A percentile compares a stretch with the other conserved stretches of the same genome.
These are phyloP conservation scores for Oreotrochilus melanogaster DNA, from an alignment of 2,113 vertebrate genomes.

Conservation along the genomic window DNA sequence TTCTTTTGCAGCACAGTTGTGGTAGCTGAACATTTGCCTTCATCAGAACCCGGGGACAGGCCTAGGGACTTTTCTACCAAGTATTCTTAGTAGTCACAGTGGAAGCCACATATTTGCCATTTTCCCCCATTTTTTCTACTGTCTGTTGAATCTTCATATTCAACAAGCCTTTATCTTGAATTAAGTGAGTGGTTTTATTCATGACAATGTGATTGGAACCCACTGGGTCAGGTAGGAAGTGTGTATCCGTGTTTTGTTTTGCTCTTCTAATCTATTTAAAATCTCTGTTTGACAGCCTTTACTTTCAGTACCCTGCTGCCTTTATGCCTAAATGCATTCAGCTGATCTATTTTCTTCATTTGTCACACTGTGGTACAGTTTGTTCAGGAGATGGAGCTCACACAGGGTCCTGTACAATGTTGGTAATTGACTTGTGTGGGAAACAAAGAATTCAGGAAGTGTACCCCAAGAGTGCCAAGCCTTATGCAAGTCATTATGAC, in stretches of 20 bases:
- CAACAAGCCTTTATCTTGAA: neutral
- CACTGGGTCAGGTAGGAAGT: neutral
- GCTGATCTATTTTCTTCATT: neutral
- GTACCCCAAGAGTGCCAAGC: neutral
- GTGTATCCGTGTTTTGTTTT: neutral
- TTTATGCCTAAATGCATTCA: slow-evolving; percentile 3
- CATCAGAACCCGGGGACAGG: neutral
- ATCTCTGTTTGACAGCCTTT: neutral
- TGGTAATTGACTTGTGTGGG: neutral
- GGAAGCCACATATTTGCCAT: neutral
- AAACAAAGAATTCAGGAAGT: neutral
- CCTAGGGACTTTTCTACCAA: neutral
- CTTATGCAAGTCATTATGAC: neutral
- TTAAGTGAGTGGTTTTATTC: neutral
- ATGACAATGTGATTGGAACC: neutral
- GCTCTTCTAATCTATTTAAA: neutral
- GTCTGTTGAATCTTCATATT: neutral
- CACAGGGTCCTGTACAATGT: neutral
- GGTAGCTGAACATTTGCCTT: neutral
- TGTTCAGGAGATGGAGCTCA: neutral
- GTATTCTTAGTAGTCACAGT: neutral
- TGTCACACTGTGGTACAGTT: neutral
- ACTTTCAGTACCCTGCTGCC: neutral
- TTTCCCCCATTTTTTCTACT: neutral
- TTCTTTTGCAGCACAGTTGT: neutral